Evolutionary conservation across 2,797 vertebrate genomes (phyloP).

Genomic region (Tiaroga cobitis): DNA sequence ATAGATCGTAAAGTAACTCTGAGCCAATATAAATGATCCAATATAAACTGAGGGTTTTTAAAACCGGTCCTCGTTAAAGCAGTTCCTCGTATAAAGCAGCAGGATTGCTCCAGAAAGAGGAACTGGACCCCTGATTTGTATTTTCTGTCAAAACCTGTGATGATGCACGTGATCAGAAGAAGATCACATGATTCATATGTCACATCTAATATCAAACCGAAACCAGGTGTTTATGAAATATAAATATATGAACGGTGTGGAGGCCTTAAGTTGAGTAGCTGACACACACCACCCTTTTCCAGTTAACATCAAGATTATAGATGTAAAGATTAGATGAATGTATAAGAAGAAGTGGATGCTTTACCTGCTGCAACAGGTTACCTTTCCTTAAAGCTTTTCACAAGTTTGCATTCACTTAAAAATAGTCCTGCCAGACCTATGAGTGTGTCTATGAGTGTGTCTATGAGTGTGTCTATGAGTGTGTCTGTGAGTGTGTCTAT

Average conservation of each 20-base stretch:
- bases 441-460: too few species aligned
- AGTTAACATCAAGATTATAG: background rate
- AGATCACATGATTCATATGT: conserved; percentile 4
- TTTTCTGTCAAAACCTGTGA: conserved; percentile 13
- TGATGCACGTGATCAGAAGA: conserved; percentile 3
- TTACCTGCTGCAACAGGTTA: background rate
- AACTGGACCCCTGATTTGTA: background rate
- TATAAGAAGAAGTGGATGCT: too few species aligned
- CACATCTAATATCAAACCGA: background rate
- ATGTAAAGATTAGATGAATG: too few species aligned
- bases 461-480: too few species aligned
- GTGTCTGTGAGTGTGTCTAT: too few species aligned
- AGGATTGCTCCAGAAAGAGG: background rate
- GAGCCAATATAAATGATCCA: background rate
- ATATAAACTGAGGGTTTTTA: background rate
- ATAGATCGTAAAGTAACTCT: background rate
- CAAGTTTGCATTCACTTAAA: background rate
- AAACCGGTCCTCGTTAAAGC: background rate
- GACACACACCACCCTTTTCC: background rate
- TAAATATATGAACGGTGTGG: background rate
- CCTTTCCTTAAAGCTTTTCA: background rate
- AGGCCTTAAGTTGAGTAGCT: background rate
- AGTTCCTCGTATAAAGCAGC: background rate
- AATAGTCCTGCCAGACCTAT: background rate
- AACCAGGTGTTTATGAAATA: background rate